Evolutionary conservation across 1,140 invertebrate genomes (phyloP).

Genomic region (Drosophila willistoni): DNA sequence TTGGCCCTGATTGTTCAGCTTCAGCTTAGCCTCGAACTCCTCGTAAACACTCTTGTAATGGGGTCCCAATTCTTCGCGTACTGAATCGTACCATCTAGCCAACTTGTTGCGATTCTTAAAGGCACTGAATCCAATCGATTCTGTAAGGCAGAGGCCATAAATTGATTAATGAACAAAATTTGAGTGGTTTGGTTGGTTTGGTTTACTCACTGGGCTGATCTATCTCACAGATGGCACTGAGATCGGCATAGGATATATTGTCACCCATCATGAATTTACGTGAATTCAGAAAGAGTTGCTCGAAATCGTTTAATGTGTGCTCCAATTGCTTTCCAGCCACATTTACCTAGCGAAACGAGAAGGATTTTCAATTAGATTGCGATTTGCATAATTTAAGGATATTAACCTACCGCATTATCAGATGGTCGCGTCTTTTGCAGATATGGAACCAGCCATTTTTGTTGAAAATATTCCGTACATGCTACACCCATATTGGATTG

Average conservation of each 20-base stretch:
- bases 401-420: constrained; percentile 57
- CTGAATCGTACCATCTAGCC: constrained; percentile 86
- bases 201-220: constrained; percentile 88
- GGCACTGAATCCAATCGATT: constrained; percentile 86
- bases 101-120: constrained; percentile 85
- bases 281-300: constrained; percentile 86
- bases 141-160: constrained; percentile 62
- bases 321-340: constrained; percentile 85
- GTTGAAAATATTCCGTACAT: constrained; percentile 88
- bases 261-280: constrained; percentile 88
- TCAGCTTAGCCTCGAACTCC: constrained; percentile 72
- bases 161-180: no score
- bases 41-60: constrained; percentile 65
- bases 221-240: constrained; percentile 91
- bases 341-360: constrained; percentile 51
- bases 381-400: no score
- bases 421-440: constrained; percentile 80
- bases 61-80: constrained; percentile 85
- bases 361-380: not conserved
- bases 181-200: not conserved
- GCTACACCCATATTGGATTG: constrained; percentile 89
- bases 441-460: constrained; percentile 85
- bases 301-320: constrained; percentile 85
- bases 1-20: constrained; percentile 43
- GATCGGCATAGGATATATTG: constrained; percentile 89